These are phyloP conservation scores for Pristiophorus japonicus DNA, from an alignment of 2,113 vertebrate genomes.

Conservation along the genomic window DNA sequence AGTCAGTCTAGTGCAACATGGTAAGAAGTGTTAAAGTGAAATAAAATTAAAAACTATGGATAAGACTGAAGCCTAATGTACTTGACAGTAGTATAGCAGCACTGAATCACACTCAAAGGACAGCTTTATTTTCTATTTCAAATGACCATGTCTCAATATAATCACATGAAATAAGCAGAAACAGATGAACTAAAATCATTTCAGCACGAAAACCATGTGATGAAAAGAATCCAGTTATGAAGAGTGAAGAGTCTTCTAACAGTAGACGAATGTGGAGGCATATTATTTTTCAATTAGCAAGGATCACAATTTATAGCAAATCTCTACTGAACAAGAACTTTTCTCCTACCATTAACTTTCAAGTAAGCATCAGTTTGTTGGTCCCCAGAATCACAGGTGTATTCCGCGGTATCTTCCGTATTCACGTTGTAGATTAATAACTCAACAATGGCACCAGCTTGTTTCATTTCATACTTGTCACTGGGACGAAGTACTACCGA, in stretches of 20 bases:
- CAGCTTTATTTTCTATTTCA: background rate
- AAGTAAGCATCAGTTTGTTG: conserved; percentile 58
- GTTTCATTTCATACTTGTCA: conserved; percentile 59
- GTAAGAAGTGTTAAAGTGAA: background rate
- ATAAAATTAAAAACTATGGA: background rate
- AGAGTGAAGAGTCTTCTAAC: background rate
- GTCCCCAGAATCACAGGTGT: conserved; percentile 61
- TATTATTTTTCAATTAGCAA: background rate
- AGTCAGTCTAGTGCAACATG: background rate
- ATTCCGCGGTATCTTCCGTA: conserved; percentile 56
- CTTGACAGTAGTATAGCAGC: too few relatives aligned
- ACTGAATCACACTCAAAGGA: background rate
- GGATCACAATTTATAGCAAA: background rate
- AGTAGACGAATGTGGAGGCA: background rate
- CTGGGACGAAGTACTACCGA: conserved; percentile 51
- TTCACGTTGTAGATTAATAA: conserved; percentile 56
- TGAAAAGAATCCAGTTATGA: background rate
- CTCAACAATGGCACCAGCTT: conserved; percentile 51
- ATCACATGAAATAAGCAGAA: background rate
- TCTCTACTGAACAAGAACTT: background rate
- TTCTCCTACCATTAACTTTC: conserved; percentile 59
- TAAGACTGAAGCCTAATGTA: background rate
- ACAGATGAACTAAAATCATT: background rate
- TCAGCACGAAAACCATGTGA: background rate
- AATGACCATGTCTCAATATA: background rate